Conservation (phyloP, 2,797 vertebrate genomes). For the Phyllotis vaccarum region DNA sequence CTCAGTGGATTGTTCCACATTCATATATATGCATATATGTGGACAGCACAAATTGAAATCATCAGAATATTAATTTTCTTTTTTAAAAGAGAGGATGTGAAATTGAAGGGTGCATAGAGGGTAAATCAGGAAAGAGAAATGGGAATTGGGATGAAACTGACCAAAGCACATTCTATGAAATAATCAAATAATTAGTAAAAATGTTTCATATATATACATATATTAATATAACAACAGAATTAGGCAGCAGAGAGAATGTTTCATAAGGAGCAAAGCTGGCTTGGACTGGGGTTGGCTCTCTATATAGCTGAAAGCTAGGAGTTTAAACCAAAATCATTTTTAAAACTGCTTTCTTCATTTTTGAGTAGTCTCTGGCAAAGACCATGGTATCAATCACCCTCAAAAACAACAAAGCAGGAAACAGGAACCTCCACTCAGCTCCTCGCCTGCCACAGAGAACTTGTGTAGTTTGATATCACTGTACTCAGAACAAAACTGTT, state of each 20-base stretch:
- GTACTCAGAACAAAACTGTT: constrained; percentile 81
- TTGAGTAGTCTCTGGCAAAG: constrained; percentile 8
- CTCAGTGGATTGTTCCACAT: background rate
- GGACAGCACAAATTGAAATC: background rate
- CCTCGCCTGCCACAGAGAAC: background rate
- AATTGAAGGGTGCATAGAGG: background rate
- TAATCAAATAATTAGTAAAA: background rate
- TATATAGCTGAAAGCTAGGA: background rate
- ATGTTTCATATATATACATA: background rate
- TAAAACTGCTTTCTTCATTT: background rate
- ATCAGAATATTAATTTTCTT: background rate
- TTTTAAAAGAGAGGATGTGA: background rate
- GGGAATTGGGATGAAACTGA: background rate
- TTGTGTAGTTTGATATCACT: constrained; percentile 68
- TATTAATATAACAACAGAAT: background rate
- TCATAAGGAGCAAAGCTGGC: background rate
- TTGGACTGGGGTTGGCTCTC: fast-evolving
- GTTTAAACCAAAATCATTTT: background rate
- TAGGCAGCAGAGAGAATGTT: background rate
- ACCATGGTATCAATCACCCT: constrained; percentile 55
- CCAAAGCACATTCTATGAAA: background rate
- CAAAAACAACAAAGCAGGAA: constrained; percentile 69
- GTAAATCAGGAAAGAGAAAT: background rate
- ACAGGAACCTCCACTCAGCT: constrained; percentile 52
- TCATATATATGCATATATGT: background rate